Evolutionary conservation across 2,888 invertebrate genomes (phyloP), one percentile per base, ranked within the genome.

Genomic region (Polymixis lichenea): DNA sequence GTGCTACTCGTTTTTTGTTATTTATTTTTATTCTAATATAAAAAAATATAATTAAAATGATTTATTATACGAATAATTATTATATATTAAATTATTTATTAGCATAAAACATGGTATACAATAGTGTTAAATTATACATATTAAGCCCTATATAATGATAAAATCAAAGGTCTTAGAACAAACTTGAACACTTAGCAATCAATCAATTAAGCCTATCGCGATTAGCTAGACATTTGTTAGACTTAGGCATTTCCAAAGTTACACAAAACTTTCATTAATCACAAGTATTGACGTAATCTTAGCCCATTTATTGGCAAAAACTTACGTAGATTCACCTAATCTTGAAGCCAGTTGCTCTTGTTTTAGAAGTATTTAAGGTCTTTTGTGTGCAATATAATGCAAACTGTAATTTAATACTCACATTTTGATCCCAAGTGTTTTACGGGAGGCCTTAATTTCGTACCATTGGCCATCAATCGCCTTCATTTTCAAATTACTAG

Each of bases 251-350:
- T 11, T 19, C 7, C 22, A 49, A 77, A 71, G 19, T 61, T 61
- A n/a, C 22, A n/a, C 46, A 38, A 53, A 69, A 77, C 38, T 61
- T 78, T 49, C 38, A 61, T 71, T 55, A 78, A 71, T 77, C 58
- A 77, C 78, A 32, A 53, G 17, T 15, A 25, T 68, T 55, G 60
- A 78, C 60, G 25, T 61, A 61, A 77, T 55, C 38, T 38, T 61
- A 19, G 46, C 53, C 25, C 51, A 19, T 75, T 76, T 66, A 51
- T 67, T 43, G 28, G 15, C 28, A 17, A 56, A 58, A 9, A 43
- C 43, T 46, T 46, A 46, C 43, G 43, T 28, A n/a, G n/a, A 66
- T 56, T 38, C 2, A 32, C 32, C 58, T 19, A 19, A 58, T 67
- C 56, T 58, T 60, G 17, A 77, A 76, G 77, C 46, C 17, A 15